Conservation (phyloP, 2,113 vertebrate genomes). For the Passerina amoena region DNA sequence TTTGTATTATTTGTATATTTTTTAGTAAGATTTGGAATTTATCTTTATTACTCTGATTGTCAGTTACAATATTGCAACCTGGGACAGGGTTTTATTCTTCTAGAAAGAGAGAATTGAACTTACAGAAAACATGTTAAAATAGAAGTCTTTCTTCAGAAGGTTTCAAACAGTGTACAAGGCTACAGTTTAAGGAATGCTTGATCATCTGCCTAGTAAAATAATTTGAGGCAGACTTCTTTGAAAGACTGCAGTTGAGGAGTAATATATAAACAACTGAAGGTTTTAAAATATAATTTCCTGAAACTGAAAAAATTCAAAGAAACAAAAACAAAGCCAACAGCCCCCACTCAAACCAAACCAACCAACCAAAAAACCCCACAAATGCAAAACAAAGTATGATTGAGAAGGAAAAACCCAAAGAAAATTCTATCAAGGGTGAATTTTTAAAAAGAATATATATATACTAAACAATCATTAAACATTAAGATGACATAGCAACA, state of each 20-base stretch:
- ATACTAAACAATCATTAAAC: neutral
- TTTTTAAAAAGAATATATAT: neutral
- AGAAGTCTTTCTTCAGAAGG: neutral
- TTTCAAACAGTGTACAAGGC: neutral
- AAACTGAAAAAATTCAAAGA: neutral
- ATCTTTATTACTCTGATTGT: neutral
- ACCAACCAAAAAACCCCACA: accelerated
- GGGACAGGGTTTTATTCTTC: neutral
- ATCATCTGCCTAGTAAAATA: neutral
- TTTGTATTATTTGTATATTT: neutral
- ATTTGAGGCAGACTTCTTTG: neutral
- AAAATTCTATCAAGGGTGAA: neutral
- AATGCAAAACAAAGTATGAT: neutral
- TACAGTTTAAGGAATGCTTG: neutral
- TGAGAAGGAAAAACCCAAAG: neutral
- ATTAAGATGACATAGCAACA: neutral
- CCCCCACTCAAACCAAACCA: neutral
- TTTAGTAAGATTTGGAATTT: neutral
- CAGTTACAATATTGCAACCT: neutral
- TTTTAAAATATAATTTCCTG: neutral
- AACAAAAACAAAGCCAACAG: neutral
- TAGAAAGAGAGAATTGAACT: neutral
- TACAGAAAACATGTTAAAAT: neutral
- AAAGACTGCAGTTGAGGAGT: neutral
- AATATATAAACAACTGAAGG: neutral